Evolutionary conservation across 2,113 vertebrate genomes (phyloP), one percentile per base, ranked within the genome.

Genomic region (Rhagologus leucostigma): DNA sequence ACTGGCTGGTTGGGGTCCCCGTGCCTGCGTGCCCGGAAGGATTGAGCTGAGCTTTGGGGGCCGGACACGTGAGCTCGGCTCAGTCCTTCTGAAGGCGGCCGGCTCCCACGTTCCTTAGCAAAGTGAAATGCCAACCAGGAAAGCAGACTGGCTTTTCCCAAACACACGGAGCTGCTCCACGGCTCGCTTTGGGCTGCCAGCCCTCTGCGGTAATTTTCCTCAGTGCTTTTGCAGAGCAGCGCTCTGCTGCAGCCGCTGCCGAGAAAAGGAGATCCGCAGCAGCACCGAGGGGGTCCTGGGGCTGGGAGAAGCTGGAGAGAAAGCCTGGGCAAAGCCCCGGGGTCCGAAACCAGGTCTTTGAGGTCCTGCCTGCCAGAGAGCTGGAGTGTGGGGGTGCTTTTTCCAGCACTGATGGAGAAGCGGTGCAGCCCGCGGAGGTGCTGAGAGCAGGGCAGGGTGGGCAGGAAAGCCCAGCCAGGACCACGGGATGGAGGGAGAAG

Each of bases 21-120:
- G 0, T n/a, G 49, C 21, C 83, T 10, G 50, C 3, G 0, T 2
- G 8, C 35, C 46, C 0, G 0, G 39, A 2, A 26, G 73, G 74
- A 37, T 62, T 32, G 9, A 32, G 60, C 69, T 23, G 68, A 73
- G 87, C 65, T 55, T 7, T 7, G 52, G 29, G 44, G 26, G 47
- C n/a, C 0, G 16, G 37, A 57, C 50, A 42, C 8, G 7, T 44
- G 87, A 87, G 68, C 76, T 0, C 0, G 0, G 81, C 93, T 93
- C 13, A 1, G 57, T 75, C 64, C 65, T n/a, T 95, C 84, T 0
- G 49, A 55, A 89, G 93, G 84, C 78, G 11, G 60, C 30, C 1
- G 1, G 81, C 84, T 96, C 93, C 88, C 92, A 89, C 84, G 49
- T 90, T 94, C 20, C 15, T 44, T 5, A 46, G 56, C 3, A 2